Conservation (phyloP, 2,113 vertebrate genomes). For the Sisor rabdophorus region DNA sequence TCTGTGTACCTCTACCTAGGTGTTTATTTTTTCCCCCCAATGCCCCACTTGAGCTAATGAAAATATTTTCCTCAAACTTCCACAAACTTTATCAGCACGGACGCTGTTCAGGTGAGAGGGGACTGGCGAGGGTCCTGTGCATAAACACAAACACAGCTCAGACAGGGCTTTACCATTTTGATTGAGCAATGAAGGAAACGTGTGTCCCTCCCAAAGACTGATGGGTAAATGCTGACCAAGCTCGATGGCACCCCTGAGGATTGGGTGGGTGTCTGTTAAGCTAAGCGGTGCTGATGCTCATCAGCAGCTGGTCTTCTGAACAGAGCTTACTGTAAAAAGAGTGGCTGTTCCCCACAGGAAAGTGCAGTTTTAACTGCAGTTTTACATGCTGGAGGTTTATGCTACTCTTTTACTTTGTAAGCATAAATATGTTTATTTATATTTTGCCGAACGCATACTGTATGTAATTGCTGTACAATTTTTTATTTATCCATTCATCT, state of each 20-base stretch:
- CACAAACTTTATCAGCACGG: slow-evolving; percentile 61
- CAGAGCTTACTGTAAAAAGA: slow-evolving; percentile 45
- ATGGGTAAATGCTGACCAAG: slow-evolving; percentile 62
- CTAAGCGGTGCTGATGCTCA: slow-evolving; percentile 67
- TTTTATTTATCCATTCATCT: too few relatives aligned
- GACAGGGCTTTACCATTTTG: slow-evolving; percentile 44
- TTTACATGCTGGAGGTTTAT: neutral
- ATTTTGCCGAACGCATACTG: too few relatives aligned
- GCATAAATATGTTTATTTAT: too few relatives aligned
- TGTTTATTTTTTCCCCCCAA: slow-evolving; percentile 62
- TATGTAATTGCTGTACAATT: too few relatives aligned
- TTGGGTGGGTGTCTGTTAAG: slow-evolving; percentile 62
- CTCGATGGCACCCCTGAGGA: slow-evolving; percentile 54
- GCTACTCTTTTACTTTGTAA: too few relatives aligned
- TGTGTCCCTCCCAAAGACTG: slow-evolving; percentile 55
- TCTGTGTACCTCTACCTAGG: slow-evolving; percentile 44
- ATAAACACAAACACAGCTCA: slow-evolving; percentile 65
- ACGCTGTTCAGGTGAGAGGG: slow-evolving; percentile 39
- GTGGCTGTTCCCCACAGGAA: slow-evolving; percentile 47
- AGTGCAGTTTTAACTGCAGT: slow-evolving; percentile 19
- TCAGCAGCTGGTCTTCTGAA: slow-evolving; percentile 57
- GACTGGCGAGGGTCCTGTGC: slow-evolving; percentile 33
- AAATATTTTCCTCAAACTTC: slow-evolving; percentile 65
- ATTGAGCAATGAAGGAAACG: slow-evolving; percentile 44
- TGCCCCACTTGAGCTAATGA: slow-evolving; percentile 54